Evolutionary conservation across 1,140 invertebrate species (phyloP), one percentile per base, ranked within the genome.

Genomic region (Heterodera schachtii): DNA sequence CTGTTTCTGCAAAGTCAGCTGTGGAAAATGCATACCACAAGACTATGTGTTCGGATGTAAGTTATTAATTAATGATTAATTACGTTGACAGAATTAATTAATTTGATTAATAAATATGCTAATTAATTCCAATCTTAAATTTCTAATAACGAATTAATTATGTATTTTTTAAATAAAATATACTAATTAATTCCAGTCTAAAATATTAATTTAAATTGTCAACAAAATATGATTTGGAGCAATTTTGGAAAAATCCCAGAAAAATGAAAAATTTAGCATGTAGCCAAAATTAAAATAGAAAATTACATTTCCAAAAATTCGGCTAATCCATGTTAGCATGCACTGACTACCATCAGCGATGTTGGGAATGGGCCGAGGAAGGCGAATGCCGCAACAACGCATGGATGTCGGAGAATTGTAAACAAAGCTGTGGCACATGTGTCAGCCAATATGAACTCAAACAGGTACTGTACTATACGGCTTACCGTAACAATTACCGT

Each of bases 1-100:
- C 31, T 86, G 85, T 69, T 87, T 87, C 75, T 86, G 85, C 67
- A 73, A 80, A n/a, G 84, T 86, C 11, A 83, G 80, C 21, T 86
- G 85, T 74, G 85, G 85, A 11, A 47, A 49, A 16, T 86, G 85
- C 80, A 70, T 86, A n/a, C 85, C 85, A 16, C 60, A 69, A 71
- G 86, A 85, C 47, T 85, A 87, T 60, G 60, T 43, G 6, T 85
- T 84, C 78, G 84, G 84, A 85, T 79, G 84, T 85, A 31, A 79
- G 79, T 21, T 16, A 46, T 21, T 74, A 9, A 46, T 13, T 44
- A 67, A 31, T 31, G 31, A 31, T 31, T 31, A 31, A 31, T 31
- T 31, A 31, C 31, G 31, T 31, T 31, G 31, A 31, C 31, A 31
- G 31, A 31, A 31, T 31, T 31, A n/a, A n/a, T n/a, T n/a, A n/a